phyloP scores from a whole-genome alignment of 2,797 vertebrate species.

The Avahi laniger region DNA sequence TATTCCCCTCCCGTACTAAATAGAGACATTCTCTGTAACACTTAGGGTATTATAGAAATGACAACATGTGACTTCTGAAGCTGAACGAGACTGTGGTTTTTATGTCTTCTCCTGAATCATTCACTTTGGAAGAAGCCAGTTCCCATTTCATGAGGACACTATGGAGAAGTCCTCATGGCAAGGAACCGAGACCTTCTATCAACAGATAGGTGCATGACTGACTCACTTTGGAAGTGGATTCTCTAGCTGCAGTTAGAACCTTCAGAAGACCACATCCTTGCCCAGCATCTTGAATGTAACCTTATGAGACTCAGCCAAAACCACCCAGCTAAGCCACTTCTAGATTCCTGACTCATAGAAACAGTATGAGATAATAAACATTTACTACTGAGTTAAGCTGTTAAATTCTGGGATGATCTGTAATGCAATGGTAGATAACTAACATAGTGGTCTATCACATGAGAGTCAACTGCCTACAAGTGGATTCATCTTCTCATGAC shows the following conservation, averaged over 20 bases:
- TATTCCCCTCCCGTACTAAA: neutral
- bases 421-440: neutral
- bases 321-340: neutral
- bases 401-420: neutral
- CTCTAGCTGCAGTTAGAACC: neutral
- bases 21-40: neutral
- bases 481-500: neutral
- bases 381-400: neutral
- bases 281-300: neutral
- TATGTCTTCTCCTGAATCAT: neutral
- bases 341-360: slow-evolving; percentile 3
- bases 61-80: neutral
- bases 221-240: neutral
- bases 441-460: neutral
- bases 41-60: neutral
- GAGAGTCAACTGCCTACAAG: neutral
- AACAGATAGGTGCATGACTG: neutral
- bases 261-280: neutral
- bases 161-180: neutral
- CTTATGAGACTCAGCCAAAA: neutral
- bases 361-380: neutral
- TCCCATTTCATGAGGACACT: neutral
- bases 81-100: neutral
- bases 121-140: neutral
- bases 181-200: neutral